These are phyloP conservation scores for Phrixothrix hirtus DNA, from an alignment of 2,888 invertebrate genomes.

Conservation along the genomic window DNA sequence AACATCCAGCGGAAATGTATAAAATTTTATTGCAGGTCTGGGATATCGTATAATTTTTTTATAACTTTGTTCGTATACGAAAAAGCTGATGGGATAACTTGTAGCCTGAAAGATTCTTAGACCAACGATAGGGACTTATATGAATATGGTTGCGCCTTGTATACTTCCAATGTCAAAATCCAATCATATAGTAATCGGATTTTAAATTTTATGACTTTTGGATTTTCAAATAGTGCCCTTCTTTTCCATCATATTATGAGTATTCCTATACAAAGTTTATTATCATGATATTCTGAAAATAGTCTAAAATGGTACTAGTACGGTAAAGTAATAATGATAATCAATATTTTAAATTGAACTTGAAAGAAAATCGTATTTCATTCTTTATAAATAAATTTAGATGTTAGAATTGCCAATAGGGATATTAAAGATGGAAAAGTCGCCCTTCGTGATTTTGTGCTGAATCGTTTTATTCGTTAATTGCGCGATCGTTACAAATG, in stretches of 20 bases:
- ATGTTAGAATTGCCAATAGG: slow-evolving; percentile 46
- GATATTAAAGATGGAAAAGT: slow-evolving; percentile 46
- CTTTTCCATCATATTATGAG: no score
- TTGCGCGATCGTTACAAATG: slow-evolving; percentile 55
- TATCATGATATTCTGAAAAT: no score
- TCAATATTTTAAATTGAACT: slow-evolving; percentile 10
- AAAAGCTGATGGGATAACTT: slow-evolving; percentile 5
- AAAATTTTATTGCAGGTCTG: slow-evolving; percentile 19
- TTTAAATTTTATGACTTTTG: slow-evolving; percentile 6
- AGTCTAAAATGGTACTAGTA: no score
- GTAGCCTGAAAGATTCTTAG: slow-evolving; percentile 4
- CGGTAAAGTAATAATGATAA: neutral
- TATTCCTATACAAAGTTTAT: no score
- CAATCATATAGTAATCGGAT: slow-evolving; percentile 12
- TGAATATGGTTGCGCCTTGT: slow-evolving; percentile 10
- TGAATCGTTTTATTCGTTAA: slow-evolving; percentile 53
- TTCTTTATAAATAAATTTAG: slow-evolving; percentile 44
- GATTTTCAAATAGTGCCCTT: neutral
- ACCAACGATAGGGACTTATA: slow-evolving; percentile 6
- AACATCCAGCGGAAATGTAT: slow-evolving; percentile 9
- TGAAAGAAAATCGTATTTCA: slow-evolving; percentile 8
- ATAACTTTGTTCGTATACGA: slow-evolving; percentile 10
- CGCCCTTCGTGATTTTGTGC: slow-evolving; percentile 46
- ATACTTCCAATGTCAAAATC: slow-evolving; percentile 6
- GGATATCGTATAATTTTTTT: slow-evolving; percentile 14